Conservation (phyloP, 2,888 invertebrate genomes). For the Eupelmus urozonus region DNA sequence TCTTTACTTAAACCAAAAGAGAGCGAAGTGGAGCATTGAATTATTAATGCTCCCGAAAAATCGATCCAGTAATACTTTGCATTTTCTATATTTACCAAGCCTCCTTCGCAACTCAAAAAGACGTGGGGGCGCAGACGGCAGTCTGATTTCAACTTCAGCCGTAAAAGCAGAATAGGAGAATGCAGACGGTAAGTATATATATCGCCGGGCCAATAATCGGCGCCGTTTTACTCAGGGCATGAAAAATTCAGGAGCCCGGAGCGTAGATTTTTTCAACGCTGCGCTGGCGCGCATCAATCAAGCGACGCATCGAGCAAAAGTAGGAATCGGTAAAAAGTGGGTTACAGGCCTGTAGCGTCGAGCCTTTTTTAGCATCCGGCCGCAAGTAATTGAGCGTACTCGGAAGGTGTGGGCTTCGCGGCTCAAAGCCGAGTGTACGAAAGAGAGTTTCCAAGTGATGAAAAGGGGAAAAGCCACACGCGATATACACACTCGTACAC, state of each 20-base stretch:
- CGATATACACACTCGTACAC: too few species aligned
- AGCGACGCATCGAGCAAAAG: too few species aligned
- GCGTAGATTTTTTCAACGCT: too few species aligned
- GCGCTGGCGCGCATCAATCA: too few species aligned
- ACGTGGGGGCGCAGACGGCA: not conserved
- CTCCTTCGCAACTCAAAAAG: not conserved
- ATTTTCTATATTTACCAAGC: not conserved
- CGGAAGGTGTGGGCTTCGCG: too few species aligned
- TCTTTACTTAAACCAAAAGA: too few species aligned
- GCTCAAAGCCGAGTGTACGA: not conserved
- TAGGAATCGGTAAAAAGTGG: too few species aligned
- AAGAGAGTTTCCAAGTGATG: not conserved
- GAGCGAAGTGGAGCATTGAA: constrained; percentile 14
- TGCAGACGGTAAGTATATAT: too few species aligned
- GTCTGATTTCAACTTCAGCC: constrained; percentile 25
- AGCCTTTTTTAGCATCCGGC: too few species aligned
- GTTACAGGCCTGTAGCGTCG: too few species aligned
- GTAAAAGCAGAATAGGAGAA: too few species aligned
- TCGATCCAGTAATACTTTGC: constrained; percentile 16
- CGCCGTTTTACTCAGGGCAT: not conserved
- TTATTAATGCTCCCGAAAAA: constrained; percentile 41
- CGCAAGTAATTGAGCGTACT: not conserved
- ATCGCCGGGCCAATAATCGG: constrained; percentile 16
- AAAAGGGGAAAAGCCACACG: constrained; percentile 3
- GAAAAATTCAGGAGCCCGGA: constrained; percentile 26